Evolutionary conservation across 2,797 vertebrate genomes (phyloP), one percentile per base, ranked within the genome.

Genomic region (Pyrocephalus nanus): DNA sequence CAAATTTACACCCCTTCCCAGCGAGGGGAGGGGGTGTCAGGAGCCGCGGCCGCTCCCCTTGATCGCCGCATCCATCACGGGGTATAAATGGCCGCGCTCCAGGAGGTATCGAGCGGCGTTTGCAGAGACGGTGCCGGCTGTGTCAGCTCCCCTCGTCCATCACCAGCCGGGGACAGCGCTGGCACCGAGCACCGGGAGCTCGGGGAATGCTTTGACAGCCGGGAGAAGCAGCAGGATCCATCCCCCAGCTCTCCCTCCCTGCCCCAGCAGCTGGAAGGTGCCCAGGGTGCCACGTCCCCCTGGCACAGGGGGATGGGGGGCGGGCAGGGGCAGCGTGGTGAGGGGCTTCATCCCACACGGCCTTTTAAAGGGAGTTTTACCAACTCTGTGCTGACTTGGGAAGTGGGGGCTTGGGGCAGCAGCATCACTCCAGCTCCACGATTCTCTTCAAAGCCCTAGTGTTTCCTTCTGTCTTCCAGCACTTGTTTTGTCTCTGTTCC

Each of bases 61-160:
- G 86, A 93, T 51, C 17, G 95, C 66, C 55, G 23, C 64, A 82
- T 97, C 90, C 36, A 94, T 97, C 95, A 94, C 27, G 29, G 76
- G 26, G 36, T 78, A 55, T 30, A 58, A 92, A 95, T 43, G 94
- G 94, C 91, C 7, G 27, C 15, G 67, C 78, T 97, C 91, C 4
- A 4, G 67, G 54, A 79, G 65, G 55, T 36, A 94, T 81, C 11
- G 90, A 96, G 94, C 66, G 6, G 81, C 5, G 34, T 25, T 74
- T 1, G 70, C 90, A 32, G 90, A 69, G 92, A 66, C 3, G 18
- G 70, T 8, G 18, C 8, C 1, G 57, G 45, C 88, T 34, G 36
- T 22, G 66, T 60, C 86, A 43, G 36, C 40, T 67, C 47, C 60
- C 45, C 67, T 86, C 27, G 3, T 84, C 94, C 94, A 53, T 93